phyloP scores from a whole-genome alignment of 2,113 vertebrate genomes.

The Vidua chalybeata region DNA sequence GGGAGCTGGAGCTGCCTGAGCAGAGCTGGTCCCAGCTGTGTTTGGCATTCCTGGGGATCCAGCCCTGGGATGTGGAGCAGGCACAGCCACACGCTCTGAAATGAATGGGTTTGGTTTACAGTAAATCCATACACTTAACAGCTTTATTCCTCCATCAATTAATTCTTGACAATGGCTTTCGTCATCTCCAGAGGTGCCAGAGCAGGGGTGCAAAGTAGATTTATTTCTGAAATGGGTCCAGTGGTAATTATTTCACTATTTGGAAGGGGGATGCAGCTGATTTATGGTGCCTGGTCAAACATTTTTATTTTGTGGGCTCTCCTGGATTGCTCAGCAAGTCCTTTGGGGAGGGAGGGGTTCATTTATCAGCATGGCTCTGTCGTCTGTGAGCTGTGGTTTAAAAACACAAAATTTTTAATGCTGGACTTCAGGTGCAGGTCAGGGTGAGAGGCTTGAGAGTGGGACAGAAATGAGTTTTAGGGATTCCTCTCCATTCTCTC shows the following conservation, averaged over 20 bases:
- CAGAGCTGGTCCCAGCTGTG: neutral
- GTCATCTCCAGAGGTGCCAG: slow-evolving; percentile 58
- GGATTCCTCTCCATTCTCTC: neutral
- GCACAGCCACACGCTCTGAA: neutral
- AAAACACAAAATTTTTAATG: neutral
- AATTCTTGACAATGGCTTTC: slow-evolving; percentile 65
- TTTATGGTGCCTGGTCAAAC: neutral
- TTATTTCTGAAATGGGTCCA: slow-evolving; percentile 62
- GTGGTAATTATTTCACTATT: slow-evolving; percentile 69
- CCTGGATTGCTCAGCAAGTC: neutral
- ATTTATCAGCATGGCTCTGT: neutral
- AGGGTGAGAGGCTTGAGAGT: neutral
- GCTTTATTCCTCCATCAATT: slow-evolving; percentile 71
- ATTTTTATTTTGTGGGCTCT: neutral
- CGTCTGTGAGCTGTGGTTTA: neutral
- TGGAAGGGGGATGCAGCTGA: neutral
- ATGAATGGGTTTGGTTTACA: slow-evolving; percentile 53
- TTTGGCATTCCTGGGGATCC: neutral
- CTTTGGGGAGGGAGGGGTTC: neutral
- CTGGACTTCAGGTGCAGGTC: neutral
- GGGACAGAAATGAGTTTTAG: neutral
- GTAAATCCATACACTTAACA: slow-evolving; percentile 67
- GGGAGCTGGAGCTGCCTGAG: neutral
- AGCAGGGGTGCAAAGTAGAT: slow-evolving; percentile 38
- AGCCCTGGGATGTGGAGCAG: neutral